Percentiles rank a stretch among this genome's conserved stretches.
Conservation (phyloP, 2,113 vertebrate genomes). For the Benthochromis sp. region DNA sequence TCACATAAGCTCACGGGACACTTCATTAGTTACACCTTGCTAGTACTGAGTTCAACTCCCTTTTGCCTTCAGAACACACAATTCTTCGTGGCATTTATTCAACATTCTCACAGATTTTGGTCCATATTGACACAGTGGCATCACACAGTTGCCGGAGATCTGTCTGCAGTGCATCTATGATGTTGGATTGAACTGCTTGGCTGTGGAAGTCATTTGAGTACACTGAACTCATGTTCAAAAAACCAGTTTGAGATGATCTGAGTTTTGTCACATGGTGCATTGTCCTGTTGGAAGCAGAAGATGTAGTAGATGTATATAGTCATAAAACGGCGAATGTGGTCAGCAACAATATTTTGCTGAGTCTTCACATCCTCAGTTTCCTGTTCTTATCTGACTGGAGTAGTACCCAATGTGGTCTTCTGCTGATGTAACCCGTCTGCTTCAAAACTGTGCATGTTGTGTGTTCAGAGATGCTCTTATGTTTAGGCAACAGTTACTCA, state of each 20-base stretch:
- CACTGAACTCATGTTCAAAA: not conserved
- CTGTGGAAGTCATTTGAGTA: not conserved
- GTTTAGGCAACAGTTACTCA: not conserved
- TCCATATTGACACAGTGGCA: not conserved
- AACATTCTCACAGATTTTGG: not conserved
- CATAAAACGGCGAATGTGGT: rapidly evolving
- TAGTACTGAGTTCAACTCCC: not conserved
- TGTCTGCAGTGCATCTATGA: not conserved
- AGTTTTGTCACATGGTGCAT: not conserved
- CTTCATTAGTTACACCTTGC: not conserved
- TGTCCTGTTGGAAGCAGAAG: not conserved
- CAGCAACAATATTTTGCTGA: not conserved
- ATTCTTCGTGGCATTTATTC: not conserved
- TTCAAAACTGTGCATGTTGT: not conserved
- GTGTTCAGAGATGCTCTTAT: not conserved
- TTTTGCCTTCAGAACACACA: rapidly evolving
- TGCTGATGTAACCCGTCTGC: not conserved
- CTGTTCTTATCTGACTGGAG: not conserved
- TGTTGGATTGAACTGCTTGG: not conserved
- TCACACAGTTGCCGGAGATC: not conserved
- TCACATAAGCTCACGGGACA: not conserved
- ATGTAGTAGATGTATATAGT: not conserved
- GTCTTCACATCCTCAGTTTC: not conserved
- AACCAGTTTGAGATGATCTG: rapidly evolving
- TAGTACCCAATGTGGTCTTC: not conserved